A percentile compares a stretch with the other conserved stretches of the same genome.
Conservation (phyloP, 2,113 vertebrate genomes). For the Hippoglossus stenolepis region DNA sequence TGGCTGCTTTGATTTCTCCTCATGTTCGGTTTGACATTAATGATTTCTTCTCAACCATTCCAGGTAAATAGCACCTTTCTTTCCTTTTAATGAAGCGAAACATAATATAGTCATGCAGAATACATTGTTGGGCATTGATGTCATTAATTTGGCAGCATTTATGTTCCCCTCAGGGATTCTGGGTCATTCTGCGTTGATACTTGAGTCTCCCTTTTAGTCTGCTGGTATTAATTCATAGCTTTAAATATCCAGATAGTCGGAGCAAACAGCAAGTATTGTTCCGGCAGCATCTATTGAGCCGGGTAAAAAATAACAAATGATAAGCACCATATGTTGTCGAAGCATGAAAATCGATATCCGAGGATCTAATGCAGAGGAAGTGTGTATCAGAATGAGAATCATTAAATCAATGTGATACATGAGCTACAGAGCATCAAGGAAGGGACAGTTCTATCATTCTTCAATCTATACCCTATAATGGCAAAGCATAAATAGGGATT, state of each 20-base stretch:
- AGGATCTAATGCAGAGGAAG: conserved; percentile 26
- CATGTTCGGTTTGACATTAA: neutral
- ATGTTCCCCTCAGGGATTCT: conserved; percentile 5
- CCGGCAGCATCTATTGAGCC: conserved; percentile 12
- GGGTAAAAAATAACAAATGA: conserved; percentile 43
- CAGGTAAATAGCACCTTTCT: conserved; percentile 6
- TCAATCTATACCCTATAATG: neutral
- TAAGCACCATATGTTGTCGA: conserved; percentile 22
- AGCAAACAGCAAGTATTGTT: conserved; percentile 15
- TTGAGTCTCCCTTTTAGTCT: conserved; percentile 38
- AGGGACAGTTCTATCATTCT: too few species aligned
- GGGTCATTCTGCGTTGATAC: conserved; percentile 20
- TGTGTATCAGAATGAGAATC: conserved; percentile 20
- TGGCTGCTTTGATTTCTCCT: conserved; percentile 36
- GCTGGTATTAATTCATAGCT: conserved; percentile 38
- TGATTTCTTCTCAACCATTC: conserved; percentile 17
- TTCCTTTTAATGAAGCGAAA: neutral
- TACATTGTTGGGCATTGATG: conserved; percentile 4
- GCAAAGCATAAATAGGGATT: too few species aligned
- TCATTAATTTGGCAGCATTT: conserved; percentile 28
- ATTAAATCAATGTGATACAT: too few species aligned
- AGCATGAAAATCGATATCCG: conserved; percentile 40
- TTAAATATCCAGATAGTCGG: conserved; percentile 20
- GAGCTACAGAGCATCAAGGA: too few species aligned
- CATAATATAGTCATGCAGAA: conserved; percentile 13